Conservation (phyloP, 2,888 invertebrate genomes). For the Galerucella pusilla region DNA sequence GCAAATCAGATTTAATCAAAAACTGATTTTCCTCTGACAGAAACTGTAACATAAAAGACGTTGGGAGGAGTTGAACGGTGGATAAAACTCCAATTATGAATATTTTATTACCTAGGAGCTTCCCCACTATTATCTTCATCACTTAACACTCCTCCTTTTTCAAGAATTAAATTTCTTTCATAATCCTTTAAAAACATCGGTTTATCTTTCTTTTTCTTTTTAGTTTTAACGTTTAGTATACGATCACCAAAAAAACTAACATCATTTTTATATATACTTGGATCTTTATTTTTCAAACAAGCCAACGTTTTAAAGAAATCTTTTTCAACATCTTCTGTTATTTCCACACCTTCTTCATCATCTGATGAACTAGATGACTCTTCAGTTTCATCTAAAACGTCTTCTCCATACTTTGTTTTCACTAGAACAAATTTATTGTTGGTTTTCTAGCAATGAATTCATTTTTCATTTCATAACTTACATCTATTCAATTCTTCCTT, state of each 20-base stretch:
- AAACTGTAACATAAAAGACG: too few species aligned
- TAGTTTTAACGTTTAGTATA: slow-evolving; percentile 36
- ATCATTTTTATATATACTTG: slow-evolving; percentile 85
- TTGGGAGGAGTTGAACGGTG: too few species aligned
- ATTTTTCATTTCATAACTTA: slow-evolving; percentile 62
- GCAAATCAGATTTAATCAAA: not conserved
- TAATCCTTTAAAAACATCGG: slow-evolving; percentile 81
- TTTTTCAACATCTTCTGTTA: slow-evolving; percentile 79
- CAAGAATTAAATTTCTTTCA: slow-evolving; percentile 78
- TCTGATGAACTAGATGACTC: slow-evolving; percentile 70
- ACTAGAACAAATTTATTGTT: slow-evolving; percentile 66
- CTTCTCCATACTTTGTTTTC: slow-evolving; percentile 79
- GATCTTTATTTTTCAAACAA: slow-evolving; percentile 88
- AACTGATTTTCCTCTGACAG: too few species aligned
- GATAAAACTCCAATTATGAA: not conserved
- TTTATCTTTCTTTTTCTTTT: slow-evolving; percentile 67
- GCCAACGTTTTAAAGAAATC: slow-evolving; percentile 90
- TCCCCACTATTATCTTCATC: slow-evolving; percentile 63
- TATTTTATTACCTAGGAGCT: slow-evolving; percentile 28
- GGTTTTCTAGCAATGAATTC: not conserved
- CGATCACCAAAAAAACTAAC: slow-evolving; percentile 73
- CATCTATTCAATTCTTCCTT: slow-evolving; percentile 88
- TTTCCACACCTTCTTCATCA: slow-evolving; percentile 71
- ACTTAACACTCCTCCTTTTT: slow-evolving; percentile 72
- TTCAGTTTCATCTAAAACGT: slow-evolving; percentile 62